Evolutionary conservation across 2,797 vertebrate species (phyloP).

Genomic region (Microchirus variegatus): DNA sequence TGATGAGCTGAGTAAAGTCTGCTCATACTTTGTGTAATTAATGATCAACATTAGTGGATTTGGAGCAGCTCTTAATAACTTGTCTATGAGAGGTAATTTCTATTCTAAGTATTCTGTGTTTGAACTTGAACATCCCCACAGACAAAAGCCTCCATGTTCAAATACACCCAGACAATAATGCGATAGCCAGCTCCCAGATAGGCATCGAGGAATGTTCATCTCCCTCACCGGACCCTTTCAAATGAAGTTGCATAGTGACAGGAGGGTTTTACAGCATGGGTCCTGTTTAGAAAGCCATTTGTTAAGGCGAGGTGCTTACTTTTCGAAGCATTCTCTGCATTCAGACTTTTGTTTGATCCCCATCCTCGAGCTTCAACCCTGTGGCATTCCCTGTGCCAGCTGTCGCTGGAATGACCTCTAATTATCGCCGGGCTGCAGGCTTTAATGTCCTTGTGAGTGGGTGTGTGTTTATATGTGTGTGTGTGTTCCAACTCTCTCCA

Average conservation of each 20-base stretch:
- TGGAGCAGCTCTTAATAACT: slow-evolving; percentile 30
- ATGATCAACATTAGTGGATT: neutral
- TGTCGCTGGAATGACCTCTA: slow-evolving; percentile 68
- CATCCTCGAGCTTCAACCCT: slow-evolving; percentile 20
- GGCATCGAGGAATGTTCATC: slow-evolving; percentile 14
- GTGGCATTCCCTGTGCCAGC: slow-evolving; percentile 50
- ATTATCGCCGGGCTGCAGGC: slow-evolving; percentile 63
- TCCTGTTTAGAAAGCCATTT: slow-evolving; percentile 44
- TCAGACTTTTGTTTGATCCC: slow-evolving; percentile 26
- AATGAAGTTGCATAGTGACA: slow-evolving; percentile 51
- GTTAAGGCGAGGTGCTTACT: slow-evolving; percentile 21
- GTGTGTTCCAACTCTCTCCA: slow-evolving; percentile 58
- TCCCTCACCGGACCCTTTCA: slow-evolving; percentile 1
- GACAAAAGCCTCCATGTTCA: slow-evolving; percentile 21
- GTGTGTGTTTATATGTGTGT: slow-evolving; percentile 53
- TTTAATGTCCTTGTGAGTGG: slow-evolving; percentile 64
- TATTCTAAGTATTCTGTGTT: slow-evolving; percentile 1
- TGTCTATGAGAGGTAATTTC: slow-evolving; percentile 15
- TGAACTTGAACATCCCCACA: slow-evolving; percentile 31
- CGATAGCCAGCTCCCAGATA: slow-evolving; percentile 33
- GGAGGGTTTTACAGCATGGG: slow-evolving; percentile 41
- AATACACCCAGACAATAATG: slow-evolving; percentile 7
- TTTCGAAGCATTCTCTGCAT: slow-evolving; percentile 44
- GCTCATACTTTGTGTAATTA: slow-evolving; percentile 50
- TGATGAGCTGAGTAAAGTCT: slow-evolving; percentile 43